Conservation (phyloP, 1,140 invertebrate species). For the Papilio polyxenes region DNA sequence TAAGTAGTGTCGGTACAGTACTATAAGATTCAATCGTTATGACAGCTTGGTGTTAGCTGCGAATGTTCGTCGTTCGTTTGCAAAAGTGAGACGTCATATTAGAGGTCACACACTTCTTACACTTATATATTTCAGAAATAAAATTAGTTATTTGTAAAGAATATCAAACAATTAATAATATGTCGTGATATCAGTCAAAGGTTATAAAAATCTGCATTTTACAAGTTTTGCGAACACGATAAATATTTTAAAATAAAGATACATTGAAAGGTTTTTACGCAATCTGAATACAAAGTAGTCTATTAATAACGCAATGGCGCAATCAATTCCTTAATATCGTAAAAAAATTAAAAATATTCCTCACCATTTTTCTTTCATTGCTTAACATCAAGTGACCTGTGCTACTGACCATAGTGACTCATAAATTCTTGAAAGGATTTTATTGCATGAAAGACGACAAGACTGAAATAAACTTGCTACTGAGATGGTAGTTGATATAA, state of each 20-base stretch:
- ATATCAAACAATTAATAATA: background rate
- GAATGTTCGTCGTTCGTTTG: too few species aligned
- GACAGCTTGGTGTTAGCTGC: too few species aligned
- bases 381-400: background rate
- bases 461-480: too few species aligned
- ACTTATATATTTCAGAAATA: background rate
- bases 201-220: background rate
- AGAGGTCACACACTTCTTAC: too few species aligned
- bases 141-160: background rate
- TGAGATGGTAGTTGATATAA: too few species aligned
- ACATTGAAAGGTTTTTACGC: background rate
- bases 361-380: background rate
- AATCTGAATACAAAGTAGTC: background rate
- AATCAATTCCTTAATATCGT: background rate
- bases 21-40: too few species aligned
- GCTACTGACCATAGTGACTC: background rate
- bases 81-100: too few species aligned
- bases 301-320: background rate
- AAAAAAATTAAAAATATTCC: background rate
- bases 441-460: background rate
- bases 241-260: background rate
- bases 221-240: background rate
- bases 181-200: background rate
- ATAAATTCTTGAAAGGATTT: background rate
- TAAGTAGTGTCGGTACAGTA: too few species aligned